Conservation (phyloP, 1,140 invertebrate genomes). For the Leptestheria dahalacensis region DNA sequence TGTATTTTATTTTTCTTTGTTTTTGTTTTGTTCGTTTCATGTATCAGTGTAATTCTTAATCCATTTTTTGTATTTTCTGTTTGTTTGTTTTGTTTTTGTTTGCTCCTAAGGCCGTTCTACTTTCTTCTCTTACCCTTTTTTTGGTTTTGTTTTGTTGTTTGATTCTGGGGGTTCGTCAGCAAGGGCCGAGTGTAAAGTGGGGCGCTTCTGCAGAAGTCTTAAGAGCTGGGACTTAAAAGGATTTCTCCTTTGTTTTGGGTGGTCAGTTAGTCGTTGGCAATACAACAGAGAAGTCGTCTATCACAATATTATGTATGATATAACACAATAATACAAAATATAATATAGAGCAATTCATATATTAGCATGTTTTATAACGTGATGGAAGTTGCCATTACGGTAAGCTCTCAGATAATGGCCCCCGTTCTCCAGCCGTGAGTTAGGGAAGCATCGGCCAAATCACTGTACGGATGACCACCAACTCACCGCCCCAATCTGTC, state of each 20-base stretch:
- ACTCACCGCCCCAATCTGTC: slow-evolving; percentile 83
- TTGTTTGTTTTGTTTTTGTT: neutral
- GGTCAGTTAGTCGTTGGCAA: no score
- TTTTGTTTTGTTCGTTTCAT: neutral
- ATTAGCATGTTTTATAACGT: no score
- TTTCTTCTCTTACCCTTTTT: neutral
- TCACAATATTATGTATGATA: no score
- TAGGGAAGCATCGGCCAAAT: slow-evolving; percentile 87
- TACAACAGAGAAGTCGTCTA: no score
- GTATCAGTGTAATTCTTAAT: neutral
- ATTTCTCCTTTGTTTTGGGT: no score
- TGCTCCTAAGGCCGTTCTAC: neutral
- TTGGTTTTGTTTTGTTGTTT: neutral
- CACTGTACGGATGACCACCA: slow-evolving; percentile 94
- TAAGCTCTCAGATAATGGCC: slow-evolving; percentile 90
- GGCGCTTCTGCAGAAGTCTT: no score
- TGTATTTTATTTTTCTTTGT: neutral
- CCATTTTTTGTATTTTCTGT: neutral
- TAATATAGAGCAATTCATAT: no score
- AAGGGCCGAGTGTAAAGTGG: neutral
- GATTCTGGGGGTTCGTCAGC: neutral
- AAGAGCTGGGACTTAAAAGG: no score
- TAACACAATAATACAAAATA: no score
- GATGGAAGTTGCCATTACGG: no score
- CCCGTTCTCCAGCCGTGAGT: slow-evolving; percentile 94